phyloP scores from a whole-genome alignment of 1,140 invertebrate species.

The Potamilus streckersoni region DNA sequence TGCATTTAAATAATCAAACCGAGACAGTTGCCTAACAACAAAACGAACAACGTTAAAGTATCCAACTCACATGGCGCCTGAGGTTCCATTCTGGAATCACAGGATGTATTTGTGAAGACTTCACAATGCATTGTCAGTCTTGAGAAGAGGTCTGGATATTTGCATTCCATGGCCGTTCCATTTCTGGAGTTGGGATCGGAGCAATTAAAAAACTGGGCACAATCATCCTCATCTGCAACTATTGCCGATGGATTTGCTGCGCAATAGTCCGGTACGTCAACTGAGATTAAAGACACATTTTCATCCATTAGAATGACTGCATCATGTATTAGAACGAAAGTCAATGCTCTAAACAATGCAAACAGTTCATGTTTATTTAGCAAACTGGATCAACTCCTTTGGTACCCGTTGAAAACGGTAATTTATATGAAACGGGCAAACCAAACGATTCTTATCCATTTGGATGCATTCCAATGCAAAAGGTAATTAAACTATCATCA shows the following conservation, averaged over 20 bases:
- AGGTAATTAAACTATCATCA: too few species aligned
- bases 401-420: too few species aligned
- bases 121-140: conserved; percentile 22
- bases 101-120: conserved; percentile 25
- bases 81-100: conserved; percentile 32
- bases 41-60: background rate
- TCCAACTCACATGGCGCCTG: conserved; percentile 38
- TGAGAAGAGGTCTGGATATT: conserved; percentile 29
- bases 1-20: conserved; percentile 45
- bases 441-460: too few species aligned
- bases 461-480: too few species aligned
- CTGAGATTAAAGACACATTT: too few species aligned
- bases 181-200: conserved; percentile 1
- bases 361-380: too few species aligned
- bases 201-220: conserved; percentile 42
- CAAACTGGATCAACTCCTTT: too few species aligned
- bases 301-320: too few species aligned
- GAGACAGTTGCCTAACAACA: background rate
- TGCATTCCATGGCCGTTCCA: conserved; percentile 27
- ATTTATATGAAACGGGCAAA: too few species aligned
- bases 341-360: too few species aligned
- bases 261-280: conserved; percentile 16
- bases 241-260: conserved; percentile 24
- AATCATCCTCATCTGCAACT: conserved; percentile 26
- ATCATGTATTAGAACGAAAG: too few species aligned